Conservation (phyloP, 2,888 invertebrate species). For the Leptarthrus brevirostris region DNA sequence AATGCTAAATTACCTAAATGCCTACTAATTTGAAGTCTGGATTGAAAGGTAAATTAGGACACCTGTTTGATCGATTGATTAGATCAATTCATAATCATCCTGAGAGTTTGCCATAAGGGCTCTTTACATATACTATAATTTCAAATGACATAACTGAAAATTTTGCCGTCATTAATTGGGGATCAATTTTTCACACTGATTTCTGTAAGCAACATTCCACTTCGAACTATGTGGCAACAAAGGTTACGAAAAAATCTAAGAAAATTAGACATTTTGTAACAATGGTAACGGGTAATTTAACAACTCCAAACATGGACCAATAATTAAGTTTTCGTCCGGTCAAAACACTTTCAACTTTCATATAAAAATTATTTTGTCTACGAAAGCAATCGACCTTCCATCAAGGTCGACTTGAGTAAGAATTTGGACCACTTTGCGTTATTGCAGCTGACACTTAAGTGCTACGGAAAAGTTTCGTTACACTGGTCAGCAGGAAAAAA, state of each 20-base stretch:
- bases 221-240: background rate
- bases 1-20: no score
- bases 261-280: background rate
- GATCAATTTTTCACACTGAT: background rate
- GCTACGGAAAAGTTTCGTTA: constrained; percentile 2
- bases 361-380: constrained; percentile 2
- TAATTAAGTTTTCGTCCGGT: background rate
- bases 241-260: background rate
- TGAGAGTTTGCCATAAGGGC: no score
- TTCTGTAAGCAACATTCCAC: background rate
- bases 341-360: constrained; percentile 17
- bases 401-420: background rate
- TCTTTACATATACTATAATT: no score
- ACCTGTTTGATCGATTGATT: no score
- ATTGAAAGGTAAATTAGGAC: no score
- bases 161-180: background rate
- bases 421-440: no score
- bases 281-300: background rate
- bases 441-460: no score
- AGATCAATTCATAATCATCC: no score
- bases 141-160: background rate
- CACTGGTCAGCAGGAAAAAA: constrained; percentile 7
- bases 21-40: no score
- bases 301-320: background rate
- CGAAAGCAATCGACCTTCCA: constrained; percentile 21